Evolutionary conservation across 2,888 invertebrate species (phyloP).

Genomic region (Adelognathus sp.): DNA sequence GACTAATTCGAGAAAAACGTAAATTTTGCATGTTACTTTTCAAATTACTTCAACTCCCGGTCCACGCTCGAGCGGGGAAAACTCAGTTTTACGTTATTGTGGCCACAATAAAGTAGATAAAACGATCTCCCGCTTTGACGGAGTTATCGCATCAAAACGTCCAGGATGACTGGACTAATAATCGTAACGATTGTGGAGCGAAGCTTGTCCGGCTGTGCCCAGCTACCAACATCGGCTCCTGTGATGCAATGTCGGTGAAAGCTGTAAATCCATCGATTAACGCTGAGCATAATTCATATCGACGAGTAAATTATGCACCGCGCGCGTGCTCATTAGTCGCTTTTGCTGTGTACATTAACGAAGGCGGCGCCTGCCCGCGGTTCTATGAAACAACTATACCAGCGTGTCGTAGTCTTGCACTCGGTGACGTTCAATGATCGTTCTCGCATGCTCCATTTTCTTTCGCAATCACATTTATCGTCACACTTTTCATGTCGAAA

Average conservation of each 20-base stretch:
- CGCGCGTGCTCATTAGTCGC: constrained; percentile 47
- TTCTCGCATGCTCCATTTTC: constrained; percentile 21
- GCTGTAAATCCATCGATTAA: constrained; percentile 69
- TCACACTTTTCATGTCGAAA: not conserved
- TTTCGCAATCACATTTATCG: not conserved
- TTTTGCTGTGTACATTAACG: constrained; percentile 36
- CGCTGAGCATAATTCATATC: constrained; percentile 70
- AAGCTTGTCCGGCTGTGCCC: no score
- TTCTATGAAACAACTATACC: constrained; percentile 22
- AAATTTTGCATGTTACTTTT: no score
- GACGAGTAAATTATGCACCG: constrained; percentile 63
- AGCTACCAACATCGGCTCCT: no score
- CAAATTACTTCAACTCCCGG: no score
- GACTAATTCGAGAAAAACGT: no score
- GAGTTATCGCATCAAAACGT: no score
- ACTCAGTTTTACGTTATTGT: no score
- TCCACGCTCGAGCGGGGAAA: no score
- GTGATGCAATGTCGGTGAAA: constrained; percentile 22
- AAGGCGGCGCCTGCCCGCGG: not conserved
- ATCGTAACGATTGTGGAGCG: no score
- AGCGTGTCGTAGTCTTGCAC: constrained; percentile 32
- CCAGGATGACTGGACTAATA: no score
- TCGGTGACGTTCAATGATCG: constrained; percentile 42
- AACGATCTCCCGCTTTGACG: no score
- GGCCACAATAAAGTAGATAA: no score